Evolutionary conservation across 1,140 invertebrate genomes (phyloP).

Genomic region (Aporrectodea caliginosa): DNA sequence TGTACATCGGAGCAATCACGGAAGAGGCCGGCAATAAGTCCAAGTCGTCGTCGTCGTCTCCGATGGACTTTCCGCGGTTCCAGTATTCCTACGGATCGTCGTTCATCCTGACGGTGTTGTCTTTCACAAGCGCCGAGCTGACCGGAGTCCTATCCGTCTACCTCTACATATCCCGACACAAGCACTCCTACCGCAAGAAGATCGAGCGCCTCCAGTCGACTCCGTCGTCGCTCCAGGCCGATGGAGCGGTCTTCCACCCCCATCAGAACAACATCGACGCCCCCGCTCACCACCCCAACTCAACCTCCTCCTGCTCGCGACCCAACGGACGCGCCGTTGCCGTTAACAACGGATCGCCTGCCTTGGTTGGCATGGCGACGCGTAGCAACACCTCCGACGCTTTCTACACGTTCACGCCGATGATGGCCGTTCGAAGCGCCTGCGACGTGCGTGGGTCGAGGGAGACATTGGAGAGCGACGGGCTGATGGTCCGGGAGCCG

Average conservation of each 20-base stretch:
- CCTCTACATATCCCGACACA: constrained; percentile 51
- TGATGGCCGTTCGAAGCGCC: not conserved
- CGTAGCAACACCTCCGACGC: not conserved
- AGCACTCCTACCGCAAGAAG: constrained; percentile 51
- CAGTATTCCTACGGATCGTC: constrained; percentile 51
- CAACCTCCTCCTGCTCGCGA: not conserved
- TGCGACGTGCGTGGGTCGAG: not conserved
- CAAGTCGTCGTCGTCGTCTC: constrained; percentile 28
- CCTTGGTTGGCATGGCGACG: not conserved
- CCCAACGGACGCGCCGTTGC: not conserved
- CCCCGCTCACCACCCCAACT: not conserved
- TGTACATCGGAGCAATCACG: constrained; percentile 55
- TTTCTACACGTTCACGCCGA: not conserved
- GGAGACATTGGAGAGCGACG: not conserved
- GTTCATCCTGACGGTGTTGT: constrained; percentile 53
- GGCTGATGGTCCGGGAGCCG: not conserved
- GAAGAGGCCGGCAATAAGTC: constrained; percentile 54
- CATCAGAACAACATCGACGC: not conserved
- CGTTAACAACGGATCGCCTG: not conserved
- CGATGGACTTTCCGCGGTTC: constrained; percentile 48
- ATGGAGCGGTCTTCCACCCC: not conserved
- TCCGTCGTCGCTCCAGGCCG: not conserved
- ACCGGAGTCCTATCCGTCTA: constrained; percentile 54
- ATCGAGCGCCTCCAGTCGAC: constrained; percentile 37
- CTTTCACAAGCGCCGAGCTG: constrained; percentile 51